These are phyloP conservation scores for Coenobita brevimanus DNA, from an alignment of 1,140 invertebrate species.

Conservation along the genomic window DNA sequence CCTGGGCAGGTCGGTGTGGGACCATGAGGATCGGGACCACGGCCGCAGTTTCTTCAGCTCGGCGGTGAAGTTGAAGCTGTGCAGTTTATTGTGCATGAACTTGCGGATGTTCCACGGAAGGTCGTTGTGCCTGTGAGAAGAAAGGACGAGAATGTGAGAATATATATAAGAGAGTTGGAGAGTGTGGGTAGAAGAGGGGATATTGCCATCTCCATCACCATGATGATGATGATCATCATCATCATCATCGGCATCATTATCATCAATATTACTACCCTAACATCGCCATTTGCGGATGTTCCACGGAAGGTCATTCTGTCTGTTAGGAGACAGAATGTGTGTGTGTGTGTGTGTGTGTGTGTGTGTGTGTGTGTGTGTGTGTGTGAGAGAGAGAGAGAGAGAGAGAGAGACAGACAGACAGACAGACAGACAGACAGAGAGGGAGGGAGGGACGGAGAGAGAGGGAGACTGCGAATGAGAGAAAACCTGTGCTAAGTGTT, in stretches of 20 bases:
- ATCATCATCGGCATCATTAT: too few species aligned
- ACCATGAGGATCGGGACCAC: too few species aligned
- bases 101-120: slow-evolving; percentile 46
- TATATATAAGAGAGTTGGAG: background rate
- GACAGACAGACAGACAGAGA: background rate
- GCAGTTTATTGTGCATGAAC: too few species aligned
- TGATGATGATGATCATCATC: too few species aligned
- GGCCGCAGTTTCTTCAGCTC: too few species aligned
- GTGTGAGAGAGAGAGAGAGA: background rate
- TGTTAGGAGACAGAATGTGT: background rate
- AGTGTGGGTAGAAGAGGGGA: background rate
- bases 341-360: background rate
- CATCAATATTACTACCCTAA: too few species aligned
- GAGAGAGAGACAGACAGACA: background rate
- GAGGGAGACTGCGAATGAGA: background rate
- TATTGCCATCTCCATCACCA: too few species aligned
- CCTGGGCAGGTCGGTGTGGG: too few species aligned
- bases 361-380: background rate
- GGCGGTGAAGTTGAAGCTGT: too few species aligned
- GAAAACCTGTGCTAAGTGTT: background rate
- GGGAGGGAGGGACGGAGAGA: background rate
- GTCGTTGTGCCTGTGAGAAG: slow-evolving; percentile 41
- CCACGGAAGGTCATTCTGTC: slow-evolving; percentile 47
- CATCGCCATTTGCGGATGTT: slow-evolving; percentile 23
- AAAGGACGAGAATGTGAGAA: background rate